Evolutionary conservation across 2,797 vertebrate species (phyloP), one percentile per base, ranked within the genome.

Genomic region (Enteromius treurensis): DNA sequence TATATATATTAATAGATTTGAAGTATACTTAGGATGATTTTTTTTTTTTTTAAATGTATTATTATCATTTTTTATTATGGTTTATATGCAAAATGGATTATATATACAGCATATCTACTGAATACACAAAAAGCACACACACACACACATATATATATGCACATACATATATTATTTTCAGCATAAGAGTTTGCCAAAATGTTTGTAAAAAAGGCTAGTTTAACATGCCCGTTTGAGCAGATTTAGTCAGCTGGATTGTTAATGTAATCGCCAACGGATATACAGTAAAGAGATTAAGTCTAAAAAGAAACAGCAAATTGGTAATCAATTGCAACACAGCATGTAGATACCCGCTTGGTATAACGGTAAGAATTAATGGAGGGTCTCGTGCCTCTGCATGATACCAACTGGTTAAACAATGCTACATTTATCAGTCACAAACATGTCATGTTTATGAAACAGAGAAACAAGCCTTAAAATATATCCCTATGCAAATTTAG

Each of bases 241-340:
- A 15, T 64, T 64, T 32, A 64, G 62, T 32, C 29, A 23, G 55
- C 55, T 58, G n/a, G 55, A 58, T 23, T 17, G 62, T 29, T 64
- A 6, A 64, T 64, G 26, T 32, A 68, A 68, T 37, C 3, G 65
- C 32, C 65, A 68, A 19, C 9, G 34, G 34, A 40, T 37, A 21
- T n/a, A 26, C 26, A 26, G 26, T 26, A 42, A 68, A 68, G 65
- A 68, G 65, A 68, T 68, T 42, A 68, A 68, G 37, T 40, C 10
- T 23, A 68, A 68, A 68, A 42, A 37, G 32, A 68, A 68, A 69
- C 34, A n/a, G 34, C 37, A 37, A 42, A 69, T 42, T 42, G 37
- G 34, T 37, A 69, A 69, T 69, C 67, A 69, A 69, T 42, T 69
- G 32, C 32, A 69, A 40, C 34, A 42, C 19, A 21, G 67, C 32